Percentiles rank a stretch among this genome's conserved stretches.
phyloP scores from a whole-genome alignment of 2,113 vertebrate genomes.

The Sarotherodon lohbergeri region DNA sequence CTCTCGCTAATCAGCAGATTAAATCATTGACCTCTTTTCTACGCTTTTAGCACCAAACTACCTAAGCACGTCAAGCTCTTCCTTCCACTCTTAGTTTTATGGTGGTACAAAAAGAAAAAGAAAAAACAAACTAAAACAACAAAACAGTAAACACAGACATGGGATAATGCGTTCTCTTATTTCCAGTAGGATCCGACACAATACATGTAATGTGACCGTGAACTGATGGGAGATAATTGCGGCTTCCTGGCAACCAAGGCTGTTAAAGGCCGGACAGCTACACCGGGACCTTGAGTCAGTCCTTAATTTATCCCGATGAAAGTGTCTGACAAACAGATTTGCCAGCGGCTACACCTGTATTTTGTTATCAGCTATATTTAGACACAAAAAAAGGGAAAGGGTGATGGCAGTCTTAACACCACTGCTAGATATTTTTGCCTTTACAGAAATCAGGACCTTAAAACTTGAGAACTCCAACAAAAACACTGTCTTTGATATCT shows the following conservation, averaged over 20 bases:
- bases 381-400: neutral
- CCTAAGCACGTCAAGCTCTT: neutral
- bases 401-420: neutral
- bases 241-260: neutral
- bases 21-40: neutral
- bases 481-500: neutral
- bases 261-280: neutral
- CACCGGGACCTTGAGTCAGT: neutral
- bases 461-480: neutral
- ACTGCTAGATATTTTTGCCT: neutral
- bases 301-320: neutral
- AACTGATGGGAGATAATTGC: neutral
- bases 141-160: neutral
- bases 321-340: neutral
- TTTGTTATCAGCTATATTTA: neutral
- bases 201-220: neutral
- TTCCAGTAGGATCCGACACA: neutral
- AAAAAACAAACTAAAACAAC: neutral
- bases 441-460: neutral
- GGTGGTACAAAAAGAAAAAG: neutral
- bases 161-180: neutral
- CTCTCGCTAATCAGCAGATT: neutral
- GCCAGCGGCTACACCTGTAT: neutral
- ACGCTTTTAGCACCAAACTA: neutral
- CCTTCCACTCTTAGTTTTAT: neutral